Percentiles rank a stretch among this genome's conserved stretches.
These are phyloP conservation scores for Nesoenas mayeri DNA, from an alignment of 2,113 vertebrate genomes.

Conservation along the genomic window DNA sequence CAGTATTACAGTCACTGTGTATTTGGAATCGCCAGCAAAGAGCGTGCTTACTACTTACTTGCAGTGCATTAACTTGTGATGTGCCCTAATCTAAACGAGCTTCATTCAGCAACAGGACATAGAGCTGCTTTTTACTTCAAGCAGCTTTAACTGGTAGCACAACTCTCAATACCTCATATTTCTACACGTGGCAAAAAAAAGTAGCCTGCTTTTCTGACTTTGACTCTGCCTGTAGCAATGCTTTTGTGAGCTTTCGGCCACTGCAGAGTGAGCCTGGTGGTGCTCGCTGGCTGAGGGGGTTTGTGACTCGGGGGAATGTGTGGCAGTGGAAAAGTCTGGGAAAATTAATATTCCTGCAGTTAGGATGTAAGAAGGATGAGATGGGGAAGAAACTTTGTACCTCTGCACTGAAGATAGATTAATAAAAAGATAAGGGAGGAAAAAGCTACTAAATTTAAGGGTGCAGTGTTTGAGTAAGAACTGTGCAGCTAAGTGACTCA, in stretches of 20 bases:
- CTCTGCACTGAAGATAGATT: not conserved
- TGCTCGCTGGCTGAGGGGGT: not conserved
- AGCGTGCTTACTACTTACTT: not conserved
- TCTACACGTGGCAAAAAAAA: not conserved
- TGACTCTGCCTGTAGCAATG: not conserved
- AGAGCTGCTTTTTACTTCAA: not conserved
- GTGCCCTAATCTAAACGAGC: not conserved
- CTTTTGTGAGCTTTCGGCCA: not conserved
- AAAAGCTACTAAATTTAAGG: not conserved
- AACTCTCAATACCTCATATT: not conserved
- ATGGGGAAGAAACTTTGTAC: not conserved
- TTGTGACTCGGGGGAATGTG: not conserved
- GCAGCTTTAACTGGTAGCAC: not conserved
- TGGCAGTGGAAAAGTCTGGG: not conserved
- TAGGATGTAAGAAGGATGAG: not conserved
- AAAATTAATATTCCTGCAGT: not conserved
- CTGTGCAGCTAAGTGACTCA: not conserved
- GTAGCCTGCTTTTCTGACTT: not conserved
- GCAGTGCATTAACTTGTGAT: not conserved
- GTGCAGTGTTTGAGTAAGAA: not conserved
- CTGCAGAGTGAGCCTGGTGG: not conserved
- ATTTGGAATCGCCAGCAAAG: not conserved
- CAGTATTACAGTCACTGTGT: not conserved
- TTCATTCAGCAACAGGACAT: not conserved
- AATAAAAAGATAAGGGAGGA: not conserved